Base-by-base conservation (phyloP, 2,797 vertebrate species). In the Cebuella pygmaea region DNA sequence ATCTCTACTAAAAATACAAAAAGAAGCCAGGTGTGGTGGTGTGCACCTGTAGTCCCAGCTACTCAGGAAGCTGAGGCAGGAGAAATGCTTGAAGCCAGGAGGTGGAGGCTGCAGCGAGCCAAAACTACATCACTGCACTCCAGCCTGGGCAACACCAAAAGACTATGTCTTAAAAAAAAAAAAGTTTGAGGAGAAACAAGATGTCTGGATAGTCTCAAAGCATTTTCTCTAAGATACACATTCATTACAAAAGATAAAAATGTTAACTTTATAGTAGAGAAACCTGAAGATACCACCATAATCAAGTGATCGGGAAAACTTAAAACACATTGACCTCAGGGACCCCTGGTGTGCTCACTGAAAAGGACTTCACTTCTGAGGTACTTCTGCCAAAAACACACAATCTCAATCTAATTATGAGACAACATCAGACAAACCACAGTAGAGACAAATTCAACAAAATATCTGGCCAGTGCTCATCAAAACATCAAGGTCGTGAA, bases 181-280 rank as follows among this genome's bases (percentile, higher is more conserved):
- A 30, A 30, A 6, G 13, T 30, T 30, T 27, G 15, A n/a, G 15
- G 61, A n/a, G 30, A 64, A 64, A 64, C 15, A 64, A 26, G 44
- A 85, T 57, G 13, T 24, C 4, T 59, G 15, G 24, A 59, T 27
- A 52, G 19, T 48, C 81, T 59, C 46, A 14, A 88, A 81, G 41
- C 26, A 52, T 67, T 52, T 74, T 82, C 39, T 64, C 59, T 8
- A 59, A 39, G 24, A 81, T 24, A 74, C 4, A 12, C 12, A 88
- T 30, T 82, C 19, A 48, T 75, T 57, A 59, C 36, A 59, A 89
- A 72, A 94, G 50, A 48, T 55, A 61, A 67, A 97, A 97, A 82
- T 1, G 52, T 9, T n/a, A 76, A 85, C 41, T 82, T 79, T 3
- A 78, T 20, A 57, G 72, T 46, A 27, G 5, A 87, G 76, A 81